Evolutionary conservation across 30 jellyfish, hydroid and myxozoan genomes (phyloP).

Genomic region (Hydra vulgaris): DNA sequence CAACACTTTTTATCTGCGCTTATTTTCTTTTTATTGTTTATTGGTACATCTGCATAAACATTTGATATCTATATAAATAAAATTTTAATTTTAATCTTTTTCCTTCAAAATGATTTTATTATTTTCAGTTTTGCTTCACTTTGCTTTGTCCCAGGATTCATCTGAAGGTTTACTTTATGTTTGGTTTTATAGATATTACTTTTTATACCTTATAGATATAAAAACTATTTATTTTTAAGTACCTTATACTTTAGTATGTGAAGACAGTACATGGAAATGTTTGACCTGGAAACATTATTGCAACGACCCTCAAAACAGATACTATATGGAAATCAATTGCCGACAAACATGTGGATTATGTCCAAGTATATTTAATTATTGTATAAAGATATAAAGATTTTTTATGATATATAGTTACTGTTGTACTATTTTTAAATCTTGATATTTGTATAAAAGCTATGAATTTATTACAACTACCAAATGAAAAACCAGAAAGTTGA

Average conservation of each 20-base stretch:
- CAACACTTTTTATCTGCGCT: not conserved
- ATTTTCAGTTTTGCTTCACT: not conserved
- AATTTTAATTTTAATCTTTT: not conserved
- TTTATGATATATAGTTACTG: too few species aligned
- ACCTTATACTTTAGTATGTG: conserved; percentile 6
- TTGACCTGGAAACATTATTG: conserved; percentile 40
- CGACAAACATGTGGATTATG: conserved; percentile 48
- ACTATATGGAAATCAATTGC: conserved; percentile 50
- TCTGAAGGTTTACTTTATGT: not conserved
- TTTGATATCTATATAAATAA: not conserved
- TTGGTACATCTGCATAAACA: not conserved
- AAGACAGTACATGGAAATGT: conserved; percentile 23
- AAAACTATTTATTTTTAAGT: too few species aligned
- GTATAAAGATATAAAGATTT: too few species aligned
- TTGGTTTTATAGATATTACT: too few species aligned
- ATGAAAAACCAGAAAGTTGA: too few species aligned
- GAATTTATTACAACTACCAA: too few species aligned
- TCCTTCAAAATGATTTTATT: not conserved
- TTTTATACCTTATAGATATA: too few species aligned
- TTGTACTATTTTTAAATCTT: too few species aligned
- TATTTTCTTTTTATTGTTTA: not conserved
- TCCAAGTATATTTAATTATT: conserved; percentile 32
- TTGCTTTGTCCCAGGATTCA: not conserved
- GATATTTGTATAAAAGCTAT: too few species aligned
- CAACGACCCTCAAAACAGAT: conserved; percentile 36